Conservation (phyloP, 2,113 vertebrate species). For the Elachura formosa region DNA sequence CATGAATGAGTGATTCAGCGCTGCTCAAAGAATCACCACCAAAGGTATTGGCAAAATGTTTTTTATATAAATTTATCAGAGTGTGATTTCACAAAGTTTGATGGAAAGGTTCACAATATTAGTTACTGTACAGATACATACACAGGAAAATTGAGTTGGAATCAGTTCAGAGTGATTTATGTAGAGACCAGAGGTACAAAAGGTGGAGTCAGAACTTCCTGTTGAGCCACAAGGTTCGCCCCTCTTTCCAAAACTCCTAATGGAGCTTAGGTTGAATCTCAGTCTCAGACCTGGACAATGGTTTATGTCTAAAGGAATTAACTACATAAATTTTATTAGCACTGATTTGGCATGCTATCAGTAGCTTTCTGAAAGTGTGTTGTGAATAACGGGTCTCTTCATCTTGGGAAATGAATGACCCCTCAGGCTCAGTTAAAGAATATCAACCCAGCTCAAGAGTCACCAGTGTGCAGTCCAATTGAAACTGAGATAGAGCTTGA, state of each 20-base stretch:
- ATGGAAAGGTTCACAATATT: background rate
- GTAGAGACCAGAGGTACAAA: background rate
- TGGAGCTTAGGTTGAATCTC: background rate
- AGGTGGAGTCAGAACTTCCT: background rate
- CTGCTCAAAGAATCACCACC: background rate
- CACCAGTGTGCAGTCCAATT: fast-evolving
- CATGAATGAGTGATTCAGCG: background rate
- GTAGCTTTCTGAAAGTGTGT: background rate
- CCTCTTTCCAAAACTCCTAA: background rate
- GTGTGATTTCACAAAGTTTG: background rate
- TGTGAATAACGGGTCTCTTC: background rate
- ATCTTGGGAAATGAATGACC: background rate
- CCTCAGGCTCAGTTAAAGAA: background rate
- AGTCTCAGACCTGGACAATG: background rate
- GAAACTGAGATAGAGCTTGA: background rate
- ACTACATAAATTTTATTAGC: background rate
- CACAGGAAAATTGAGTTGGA: background rate
- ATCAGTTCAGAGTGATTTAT: background rate
- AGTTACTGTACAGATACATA: background rate
- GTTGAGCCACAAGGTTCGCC: fast-evolving
- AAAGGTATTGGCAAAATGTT: background rate
- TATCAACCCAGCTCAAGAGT: background rate
- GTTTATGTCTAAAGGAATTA: background rate
- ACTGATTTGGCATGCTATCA: background rate
- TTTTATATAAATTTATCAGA: background rate